These are phyloP conservation scores for Xyrichtys novacula DNA, from an alignment of 2,797 vertebrate species.

Conservation along the genomic window DNA sequence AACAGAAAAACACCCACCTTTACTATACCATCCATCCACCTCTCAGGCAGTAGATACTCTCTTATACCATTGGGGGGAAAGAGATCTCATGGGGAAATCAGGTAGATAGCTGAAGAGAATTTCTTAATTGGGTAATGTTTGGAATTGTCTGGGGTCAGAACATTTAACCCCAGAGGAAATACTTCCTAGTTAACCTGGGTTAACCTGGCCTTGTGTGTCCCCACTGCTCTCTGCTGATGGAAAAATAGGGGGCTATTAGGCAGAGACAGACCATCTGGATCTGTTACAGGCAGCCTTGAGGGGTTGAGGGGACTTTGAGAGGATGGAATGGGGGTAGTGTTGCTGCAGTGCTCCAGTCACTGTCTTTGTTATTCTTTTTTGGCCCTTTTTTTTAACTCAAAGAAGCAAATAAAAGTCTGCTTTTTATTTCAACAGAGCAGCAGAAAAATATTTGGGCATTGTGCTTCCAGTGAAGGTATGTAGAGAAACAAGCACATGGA, in stretches of 20 bases:
- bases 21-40: conserved; percentile 43
- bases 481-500: background rate
- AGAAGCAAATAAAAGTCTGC: conserved; percentile 34
- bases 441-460: background rate
- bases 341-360: conserved; percentile 24
- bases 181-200: conserved; percentile 51
- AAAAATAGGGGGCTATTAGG: conserved; percentile 53
- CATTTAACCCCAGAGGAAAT: conserved; percentile 66
- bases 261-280: conserved; percentile 53
- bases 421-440: conserved; percentile 18
- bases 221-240: conserved; percentile 36
- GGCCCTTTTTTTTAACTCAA: conserved; percentile 32
- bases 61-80: conserved; percentile 6
- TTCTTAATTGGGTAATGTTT: conserved; percentile 62
- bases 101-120: conserved; percentile 39
- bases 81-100: conserved; percentile 10
- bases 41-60: conserved; percentile 21
- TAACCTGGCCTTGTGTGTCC: conserved; percentile 56
- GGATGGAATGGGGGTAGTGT: background rate
- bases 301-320: conserved; percentile 18
- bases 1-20: conserved; percentile 17
- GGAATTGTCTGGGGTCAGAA: conserved; percentile 53
- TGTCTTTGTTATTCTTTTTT: conserved; percentile 10
- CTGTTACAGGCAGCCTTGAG: conserved; percentile 39
- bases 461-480: background rate